These are phyloP conservation scores for Papilio dardanus DNA, from an alignment of 1,140 invertebrate species.

Conservation along the genomic window DNA sequence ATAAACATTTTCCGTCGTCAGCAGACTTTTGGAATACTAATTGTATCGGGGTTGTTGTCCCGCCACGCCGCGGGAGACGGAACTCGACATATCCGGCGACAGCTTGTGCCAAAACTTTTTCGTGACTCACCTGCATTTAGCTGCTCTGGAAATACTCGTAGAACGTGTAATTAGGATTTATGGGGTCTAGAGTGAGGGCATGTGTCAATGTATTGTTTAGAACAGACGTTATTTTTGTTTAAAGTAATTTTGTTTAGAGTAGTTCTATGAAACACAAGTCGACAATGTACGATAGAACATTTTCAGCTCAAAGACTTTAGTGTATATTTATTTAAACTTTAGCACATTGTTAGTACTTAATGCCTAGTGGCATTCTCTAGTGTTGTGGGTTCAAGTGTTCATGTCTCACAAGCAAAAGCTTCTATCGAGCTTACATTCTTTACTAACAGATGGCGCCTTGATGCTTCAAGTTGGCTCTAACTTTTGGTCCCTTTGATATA, in stretches of 20 bases:
- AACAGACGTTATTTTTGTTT: neutral
- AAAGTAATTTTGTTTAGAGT: neutral
- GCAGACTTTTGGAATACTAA: constrained; percentile 32
- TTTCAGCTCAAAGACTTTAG: too few relatives aligned
- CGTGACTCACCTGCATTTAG: constrained; percentile 22
- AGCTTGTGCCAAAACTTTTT: constrained; percentile 24
- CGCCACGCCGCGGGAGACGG: neutral
- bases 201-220: neutral
- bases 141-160: constrained; percentile 8
- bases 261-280: too few relatives aligned
- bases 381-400: too few relatives aligned
- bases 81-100: constrained; percentile 19
- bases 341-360: too few relatives aligned
- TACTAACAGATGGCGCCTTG: neutral
- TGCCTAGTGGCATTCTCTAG: too few relatives aligned
- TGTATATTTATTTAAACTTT: too few relatives aligned
- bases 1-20: constrained; percentile 18
- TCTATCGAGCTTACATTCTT: neutral
- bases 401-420: neutral
- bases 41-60: constrained; percentile 27
- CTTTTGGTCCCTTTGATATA: neutral
- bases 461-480: neutral
- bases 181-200: neutral
- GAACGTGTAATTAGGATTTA: constrained; percentile 9
- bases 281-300: too few relatives aligned